These are phyloP conservation scores for Trichechus manatus DNA, from an alignment of 2,113 vertebrate species.

Conservation along the genomic window DNA sequence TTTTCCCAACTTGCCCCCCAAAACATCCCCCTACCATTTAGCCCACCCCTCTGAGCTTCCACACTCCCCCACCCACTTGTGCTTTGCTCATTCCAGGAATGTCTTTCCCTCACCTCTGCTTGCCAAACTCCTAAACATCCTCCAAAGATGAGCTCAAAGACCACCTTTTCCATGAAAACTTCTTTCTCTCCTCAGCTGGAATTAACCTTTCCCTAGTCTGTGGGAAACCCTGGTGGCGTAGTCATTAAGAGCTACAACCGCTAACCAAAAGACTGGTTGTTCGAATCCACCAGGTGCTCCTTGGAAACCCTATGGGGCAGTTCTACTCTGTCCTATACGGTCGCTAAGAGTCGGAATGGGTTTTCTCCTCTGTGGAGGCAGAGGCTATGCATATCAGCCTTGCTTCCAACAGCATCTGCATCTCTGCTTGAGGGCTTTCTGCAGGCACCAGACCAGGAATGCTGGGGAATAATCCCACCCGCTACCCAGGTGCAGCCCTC, in stretches of 20 bases:
- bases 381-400: neutral
- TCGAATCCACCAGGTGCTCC: no score
- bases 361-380: neutral
- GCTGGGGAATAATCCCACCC: neutral
- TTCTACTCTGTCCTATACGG: no score
- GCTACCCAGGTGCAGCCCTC: neutral
- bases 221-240: no score
- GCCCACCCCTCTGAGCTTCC: neutral
- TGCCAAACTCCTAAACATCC: neutral
- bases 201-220: neutral
- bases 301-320: no score
- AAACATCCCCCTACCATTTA: neutral
- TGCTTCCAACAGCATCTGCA: neutral
- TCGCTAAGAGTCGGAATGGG: no score
- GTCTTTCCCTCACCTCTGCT: neutral
- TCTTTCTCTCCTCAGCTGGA: neutral
- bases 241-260: no score
- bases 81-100: neutral
- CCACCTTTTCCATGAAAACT: slow-evolving; percentile 25
- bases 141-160: neutral
- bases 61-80: neutral
- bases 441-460: no score
- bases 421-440: neutral
- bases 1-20: neutral
- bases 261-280: no score